Percentiles rank a stretch among this genome's conserved stretches.
These are phyloP conservation scores for Polylopha cassiicola DNA, from an alignment of 2,888 invertebrate species.

Conservation along the genomic window DNA sequence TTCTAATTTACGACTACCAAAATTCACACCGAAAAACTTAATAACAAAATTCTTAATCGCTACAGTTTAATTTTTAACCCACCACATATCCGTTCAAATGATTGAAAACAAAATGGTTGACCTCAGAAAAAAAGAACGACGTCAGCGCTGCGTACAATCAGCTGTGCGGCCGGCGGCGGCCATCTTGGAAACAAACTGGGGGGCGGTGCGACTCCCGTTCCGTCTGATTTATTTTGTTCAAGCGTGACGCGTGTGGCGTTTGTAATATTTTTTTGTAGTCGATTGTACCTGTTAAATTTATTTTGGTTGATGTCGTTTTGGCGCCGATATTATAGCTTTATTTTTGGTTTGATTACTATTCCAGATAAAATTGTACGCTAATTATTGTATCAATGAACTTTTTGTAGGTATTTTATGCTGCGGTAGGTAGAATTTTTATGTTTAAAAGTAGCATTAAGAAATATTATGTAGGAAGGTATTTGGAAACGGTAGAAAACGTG, in stretches of 20 bases:
- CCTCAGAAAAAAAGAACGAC: slow-evolving; percentile 46
- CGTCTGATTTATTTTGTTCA: slow-evolving; percentile 59
- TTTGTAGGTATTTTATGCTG: not conserved
- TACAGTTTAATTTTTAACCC: slow-evolving; percentile 13
- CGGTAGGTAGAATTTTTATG: too few relatives aligned
- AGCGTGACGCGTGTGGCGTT: slow-evolving; percentile 38
- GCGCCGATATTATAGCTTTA: not conserved
- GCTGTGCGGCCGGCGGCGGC: slow-evolving; percentile 55
- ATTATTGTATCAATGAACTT: not conserved
- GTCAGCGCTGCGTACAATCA: slow-evolving; percentile 44
- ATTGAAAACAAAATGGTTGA: slow-evolving; percentile 47
- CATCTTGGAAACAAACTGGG: slow-evolving; percentile 59
- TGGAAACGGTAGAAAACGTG: too few relatives aligned
- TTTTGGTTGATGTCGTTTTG: slow-evolving; percentile 20
- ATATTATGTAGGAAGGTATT: too few relatives aligned
- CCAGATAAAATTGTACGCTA: not conserved
- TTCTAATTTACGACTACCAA: slow-evolving; percentile 28
- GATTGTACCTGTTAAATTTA: slow-evolving; percentile 38
- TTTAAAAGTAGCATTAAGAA: too few relatives aligned
- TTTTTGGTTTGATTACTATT: not conserved
- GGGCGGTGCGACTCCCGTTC: slow-evolving; percentile 48
- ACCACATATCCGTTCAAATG: slow-evolving; percentile 4
- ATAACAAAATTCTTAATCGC: slow-evolving; percentile 27
- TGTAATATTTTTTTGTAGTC: slow-evolving; percentile 41
- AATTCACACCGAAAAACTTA: slow-evolving; percentile 21